Base-by-base conservation (phyloP, 1,140 invertebrate genomes). In the Chymomyza costata region DNA sequence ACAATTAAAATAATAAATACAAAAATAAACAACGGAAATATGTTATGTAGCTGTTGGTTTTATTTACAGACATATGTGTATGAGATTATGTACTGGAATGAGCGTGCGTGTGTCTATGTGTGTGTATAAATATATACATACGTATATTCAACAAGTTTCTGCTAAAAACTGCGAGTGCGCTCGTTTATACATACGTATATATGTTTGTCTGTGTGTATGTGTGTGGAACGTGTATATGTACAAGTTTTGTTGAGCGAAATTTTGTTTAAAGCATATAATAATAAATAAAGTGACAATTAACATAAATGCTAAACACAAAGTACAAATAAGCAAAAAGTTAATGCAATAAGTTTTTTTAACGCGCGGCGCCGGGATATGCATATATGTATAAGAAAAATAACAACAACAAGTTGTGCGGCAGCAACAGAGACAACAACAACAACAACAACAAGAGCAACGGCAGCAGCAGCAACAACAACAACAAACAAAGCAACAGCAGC, bases 91-190 rank as follows among this genome's bases (percentile, higher is more conserved):
- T 61, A 49, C 25, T 21, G 43, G 51, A 50, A 28, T 51, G 59
- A 51, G 58, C 47, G 48, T 49, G 49, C 55, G 50, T 8, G 21
- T 25, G 21, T 25, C 3, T 25, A 25, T 25, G 21, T 8, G 21
- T 25, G 8, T 25, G 21, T 25, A 8, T 8, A 25, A 5, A 5
- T 25, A 25, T 25, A 25, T 25, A 25, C 21, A 25, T 56, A 34
- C 16, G 19, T 55, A 59, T 59, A 66, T 64, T 66, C 64, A 66
- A 66, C 64, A 66, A 66, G 64, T 66, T 66, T 66, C 60, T 66
- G 63, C 59, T 62, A 62, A 61, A 65, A 56, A 43, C 44, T 19
- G 55, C 43, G 50, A n/a, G n/a, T 44, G 28, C 52, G 44, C 38
- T 48, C 44, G 51, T 10, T 8, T 45, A 37, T 60, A 15, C 41